Evolutionary conservation across 2,113 vertebrate genomes (phyloP).

Genomic region (Marmota flaviventris): DNA sequence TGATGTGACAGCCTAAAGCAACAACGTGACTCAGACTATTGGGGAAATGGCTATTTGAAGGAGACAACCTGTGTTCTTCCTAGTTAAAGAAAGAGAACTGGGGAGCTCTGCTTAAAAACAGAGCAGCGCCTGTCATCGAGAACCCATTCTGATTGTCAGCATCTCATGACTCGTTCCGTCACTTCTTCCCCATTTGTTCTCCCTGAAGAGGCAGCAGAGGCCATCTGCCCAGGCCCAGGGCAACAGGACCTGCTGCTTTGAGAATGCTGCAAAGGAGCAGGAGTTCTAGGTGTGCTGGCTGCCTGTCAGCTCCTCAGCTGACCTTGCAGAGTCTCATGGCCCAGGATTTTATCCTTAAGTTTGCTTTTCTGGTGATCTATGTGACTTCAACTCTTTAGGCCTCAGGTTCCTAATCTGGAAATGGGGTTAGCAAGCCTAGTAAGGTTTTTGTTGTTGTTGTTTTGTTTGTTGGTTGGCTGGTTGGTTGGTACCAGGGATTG

Average conservation of each 20-base stretch:
- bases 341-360: neutral
- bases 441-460: too few species aligned
- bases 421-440: neutral
- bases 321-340: neutral
- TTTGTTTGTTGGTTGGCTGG: too few species aligned
- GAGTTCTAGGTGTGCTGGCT: neutral
- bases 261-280: neutral
- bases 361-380: neutral
- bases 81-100: neutral
- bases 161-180: neutral
- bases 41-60: neutral
- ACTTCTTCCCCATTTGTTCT: neutral
- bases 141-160: neutral
- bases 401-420: neutral
- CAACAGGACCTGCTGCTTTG: neutral
- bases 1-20: neutral
- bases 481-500: too few species aligned
- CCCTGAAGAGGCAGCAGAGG: neutral
- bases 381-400: neutral
- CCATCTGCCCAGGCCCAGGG: neutral
- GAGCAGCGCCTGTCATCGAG: neutral
- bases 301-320: neutral
- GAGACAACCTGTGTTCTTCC: neutral
- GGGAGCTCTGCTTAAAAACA: neutral
- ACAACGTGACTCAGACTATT: neutral